Evolutionary conservation across 2,888 invertebrate genomes (phyloP).

Genomic region (Dolomedes plantarius): DNA sequence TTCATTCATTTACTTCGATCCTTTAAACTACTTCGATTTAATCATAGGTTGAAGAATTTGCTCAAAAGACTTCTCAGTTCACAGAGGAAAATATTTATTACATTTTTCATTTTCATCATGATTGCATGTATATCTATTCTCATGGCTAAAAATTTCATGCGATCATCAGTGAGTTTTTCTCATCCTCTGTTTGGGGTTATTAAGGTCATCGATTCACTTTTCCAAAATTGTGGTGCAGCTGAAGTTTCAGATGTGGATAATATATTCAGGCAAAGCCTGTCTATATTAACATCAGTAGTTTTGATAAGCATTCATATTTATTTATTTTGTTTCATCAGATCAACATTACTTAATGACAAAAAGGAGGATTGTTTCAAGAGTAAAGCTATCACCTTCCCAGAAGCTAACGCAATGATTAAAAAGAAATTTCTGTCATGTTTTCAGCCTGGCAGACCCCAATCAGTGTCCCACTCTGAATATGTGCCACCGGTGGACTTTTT

Average conservation of each 20-base stretch:
- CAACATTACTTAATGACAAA: slow-evolving; percentile 26
- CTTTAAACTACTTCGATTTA: slow-evolving; percentile 28
- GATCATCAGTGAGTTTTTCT: background rate
- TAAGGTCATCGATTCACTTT: slow-evolving; percentile 16
- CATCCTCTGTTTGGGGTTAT: slow-evolving; percentile 29
- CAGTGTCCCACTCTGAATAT: slow-evolving; percentile 19
- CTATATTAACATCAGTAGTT: slow-evolving; percentile 6
- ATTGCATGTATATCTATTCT: slow-evolving; percentile 19
- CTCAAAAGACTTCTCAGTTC: slow-evolving; percentile 24
- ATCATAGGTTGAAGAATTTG: slow-evolving; percentile 9
- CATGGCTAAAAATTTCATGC: slow-evolving; percentile 20
- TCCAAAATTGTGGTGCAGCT: slow-evolving; percentile 11
- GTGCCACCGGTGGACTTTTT: slow-evolving; percentile 49
- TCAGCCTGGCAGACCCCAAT: slow-evolving; percentile 5
- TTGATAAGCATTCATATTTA: slow-evolving; percentile 15
- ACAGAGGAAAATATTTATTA: slow-evolving; percentile 6
- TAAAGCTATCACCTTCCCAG: slow-evolving; percentile 20
- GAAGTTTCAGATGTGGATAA: slow-evolving; percentile 19
- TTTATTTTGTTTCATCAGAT: slow-evolving; percentile 31
- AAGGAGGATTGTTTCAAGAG: background rate
- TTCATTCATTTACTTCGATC: slow-evolving; percentile 35
- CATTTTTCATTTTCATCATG: slow-evolving; percentile 16
- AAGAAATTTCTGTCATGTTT: slow-evolving; percentile 17
- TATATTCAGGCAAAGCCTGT: background rate
- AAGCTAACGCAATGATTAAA: slow-evolving; percentile 11